Conservation (phyloP, 2,888 invertebrate genomes). For the Rutpela maculata region DNA sequence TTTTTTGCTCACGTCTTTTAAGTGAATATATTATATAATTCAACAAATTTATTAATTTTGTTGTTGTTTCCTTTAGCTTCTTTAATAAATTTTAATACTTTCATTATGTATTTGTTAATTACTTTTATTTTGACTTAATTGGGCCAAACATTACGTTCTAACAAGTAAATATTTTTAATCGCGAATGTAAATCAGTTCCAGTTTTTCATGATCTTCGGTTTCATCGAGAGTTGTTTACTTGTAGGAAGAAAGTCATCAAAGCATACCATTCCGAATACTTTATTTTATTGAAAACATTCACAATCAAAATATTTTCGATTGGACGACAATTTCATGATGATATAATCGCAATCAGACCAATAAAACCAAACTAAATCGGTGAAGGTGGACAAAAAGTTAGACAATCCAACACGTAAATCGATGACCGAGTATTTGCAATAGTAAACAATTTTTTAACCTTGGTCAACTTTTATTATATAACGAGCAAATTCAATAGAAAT, state of each 20-base stretch:
- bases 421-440: not conserved
- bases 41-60: too few relatives aligned
- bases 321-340: not conserved
- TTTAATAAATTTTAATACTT: not conserved
- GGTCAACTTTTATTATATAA: not conserved
- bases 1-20: too few relatives aligned
- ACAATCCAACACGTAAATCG: not conserved
- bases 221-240: slow-evolving; percentile 24
- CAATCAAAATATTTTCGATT: not conserved
- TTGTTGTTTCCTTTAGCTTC: too few relatives aligned
- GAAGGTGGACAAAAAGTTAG: not conserved
- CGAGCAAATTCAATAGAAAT: not conserved
- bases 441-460: not conserved
- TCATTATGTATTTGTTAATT: not conserved
- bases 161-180: not conserved
- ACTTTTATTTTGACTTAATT: not conserved
- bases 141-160: not conserved
- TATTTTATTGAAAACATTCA: not conserved
- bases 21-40: too few relatives aligned
- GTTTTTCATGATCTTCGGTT: slow-evolving; percentile 16
- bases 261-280: slow-evolving; percentile 5
- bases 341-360: not conserved
- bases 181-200: not conserved
- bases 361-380: not conserved
- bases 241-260: slow-evolving; percentile 16